Base-by-base conservation (phyloP, 2,113 vertebrate genomes). In the Xenopus borealis region DNA sequence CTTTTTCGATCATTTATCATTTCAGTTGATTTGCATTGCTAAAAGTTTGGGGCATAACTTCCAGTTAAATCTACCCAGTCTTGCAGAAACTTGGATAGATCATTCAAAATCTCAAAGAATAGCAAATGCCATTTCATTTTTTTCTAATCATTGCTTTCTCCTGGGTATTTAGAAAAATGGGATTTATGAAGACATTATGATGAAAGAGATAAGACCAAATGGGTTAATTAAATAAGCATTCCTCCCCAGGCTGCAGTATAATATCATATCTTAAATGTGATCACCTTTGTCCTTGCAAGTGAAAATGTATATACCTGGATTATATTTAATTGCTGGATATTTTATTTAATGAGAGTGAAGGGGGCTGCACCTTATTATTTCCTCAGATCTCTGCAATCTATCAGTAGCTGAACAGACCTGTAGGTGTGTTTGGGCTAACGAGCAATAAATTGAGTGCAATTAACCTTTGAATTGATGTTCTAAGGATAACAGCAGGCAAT, bases 381-480 rank as follows among this genome's bases (percentile, higher is more conserved):
- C 33, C 50, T 69, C 47, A 70, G 67, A 77, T 57, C 27, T 23
- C 62, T 70, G 74, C 67, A 70, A 77, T 77, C 66, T 77, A 77
- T 77, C 74, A 77, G 66, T 69, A 33, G 66, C 59, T 46, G 47
- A 77, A 67, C 74, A 70, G 74, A 77, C 74, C 74, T 77, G 74
- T 77, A 77, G 74, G 74, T 77, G 74, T 77, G 74, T 77, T 77
- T 77, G 74, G 74, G 74, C 74, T 77, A 77, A 77, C 74, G 74
- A 77, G 74, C 74, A 77, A 70, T 77, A 77, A 77, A 77, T 77
- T 77, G 74, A 77, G 74, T 64, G 74, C 74, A 77, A 77, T 77
- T 77, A 77, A 77, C 74, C 74, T 77, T 77, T 77, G 74, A 77
- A 77, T 77, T 70, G 74, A 77, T 77, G 74, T 77, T 70, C 74